These are phyloP conservation scores for Trichacis sp. DNA, from an alignment of 2,888 invertebrate species.

Conservation along the genomic window DNA sequence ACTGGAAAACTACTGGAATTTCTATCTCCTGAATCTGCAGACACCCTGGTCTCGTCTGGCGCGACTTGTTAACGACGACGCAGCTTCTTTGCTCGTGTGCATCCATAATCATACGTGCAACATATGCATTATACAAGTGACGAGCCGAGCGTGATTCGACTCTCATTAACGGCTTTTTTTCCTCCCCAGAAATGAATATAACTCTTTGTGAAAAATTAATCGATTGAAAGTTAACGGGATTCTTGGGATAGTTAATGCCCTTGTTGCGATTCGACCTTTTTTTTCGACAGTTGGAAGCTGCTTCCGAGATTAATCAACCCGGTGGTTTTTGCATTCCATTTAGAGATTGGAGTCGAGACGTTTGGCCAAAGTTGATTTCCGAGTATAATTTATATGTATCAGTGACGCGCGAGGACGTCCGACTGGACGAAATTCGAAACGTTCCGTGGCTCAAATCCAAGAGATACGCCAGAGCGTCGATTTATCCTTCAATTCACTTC, in stretches of 20 bases:
- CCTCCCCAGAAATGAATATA: too few species aligned
- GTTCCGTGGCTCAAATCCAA: constrained; percentile 4
- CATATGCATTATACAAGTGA: background rate
- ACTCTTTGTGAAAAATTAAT: too few species aligned
- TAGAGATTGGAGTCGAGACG: too few species aligned
- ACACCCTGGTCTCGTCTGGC: background rate
- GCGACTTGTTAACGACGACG: background rate
- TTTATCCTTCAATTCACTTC: constrained; percentile 9
- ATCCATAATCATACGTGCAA: too few species aligned
- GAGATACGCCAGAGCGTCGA: constrained; percentile 2
- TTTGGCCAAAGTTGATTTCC: background rate
- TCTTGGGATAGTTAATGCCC: too few species aligned
- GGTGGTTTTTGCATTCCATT: too few species aligned
- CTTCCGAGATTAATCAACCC: too few species aligned
- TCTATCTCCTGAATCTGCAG: too few species aligned
- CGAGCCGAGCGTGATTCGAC: background rate
- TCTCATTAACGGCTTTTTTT: too few species aligned
- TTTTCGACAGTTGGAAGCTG: too few species aligned
- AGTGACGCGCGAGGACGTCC: background rate
- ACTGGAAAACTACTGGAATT: too few species aligned
- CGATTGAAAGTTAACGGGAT: background rate
- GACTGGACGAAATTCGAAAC: constrained; percentile 8
- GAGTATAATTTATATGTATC: background rate
- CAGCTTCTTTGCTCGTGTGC: background rate
- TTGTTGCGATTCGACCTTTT: too few species aligned